Base-by-base conservation (phyloP, 2,888 invertebrate genomes). In the Tenthredo scrophulariae region DNA sequence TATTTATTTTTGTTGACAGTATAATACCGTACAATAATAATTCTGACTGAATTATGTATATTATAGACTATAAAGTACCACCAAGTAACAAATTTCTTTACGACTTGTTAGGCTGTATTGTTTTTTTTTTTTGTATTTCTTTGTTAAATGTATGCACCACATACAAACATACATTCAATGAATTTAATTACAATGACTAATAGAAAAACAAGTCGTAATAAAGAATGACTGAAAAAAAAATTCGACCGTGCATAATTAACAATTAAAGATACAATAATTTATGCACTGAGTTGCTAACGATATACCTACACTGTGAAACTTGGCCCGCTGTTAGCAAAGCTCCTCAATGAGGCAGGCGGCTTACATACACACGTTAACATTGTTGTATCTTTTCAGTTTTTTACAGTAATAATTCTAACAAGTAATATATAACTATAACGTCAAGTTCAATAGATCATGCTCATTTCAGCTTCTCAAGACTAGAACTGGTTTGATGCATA, bases 391-490 rank as follows among this genome's bases (percentile, higher is more conserved):
- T 67, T 33, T 33, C 29, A 13, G 15, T 13, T 77, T 50, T 7
- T 50, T 50, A 77, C 54, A 77, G 6, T 29, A 29, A 77, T 54
- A 13, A 77, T 50, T n/a, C 77, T 77, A 77, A 77, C 50, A 46
- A 77, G 29, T 77, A 33, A 77, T 77, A 77, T 50, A 77, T 22
- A 46, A n/a, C 77, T 74, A 15, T 77, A 29, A 77, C 50, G 33
- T 77, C 50, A 77, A 77, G 22, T 77, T 77, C 50, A 77, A 77
- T 54, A 54, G 77, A 77, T 77, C 77, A 77, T 77, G 50, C 4
- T 77, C 22, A 74, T 74, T 74, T 43, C 40, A 40, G 26, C 18
- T 33, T 33, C 37, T 70, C 67, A 67, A 29, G 26, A 26, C 33
- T 26, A 29, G 67, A 67, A 29, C 29, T 67, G 26, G 9, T 37